Conservation (phyloP, 2,888 invertebrate genomes). For the Antitype chi region DNA sequence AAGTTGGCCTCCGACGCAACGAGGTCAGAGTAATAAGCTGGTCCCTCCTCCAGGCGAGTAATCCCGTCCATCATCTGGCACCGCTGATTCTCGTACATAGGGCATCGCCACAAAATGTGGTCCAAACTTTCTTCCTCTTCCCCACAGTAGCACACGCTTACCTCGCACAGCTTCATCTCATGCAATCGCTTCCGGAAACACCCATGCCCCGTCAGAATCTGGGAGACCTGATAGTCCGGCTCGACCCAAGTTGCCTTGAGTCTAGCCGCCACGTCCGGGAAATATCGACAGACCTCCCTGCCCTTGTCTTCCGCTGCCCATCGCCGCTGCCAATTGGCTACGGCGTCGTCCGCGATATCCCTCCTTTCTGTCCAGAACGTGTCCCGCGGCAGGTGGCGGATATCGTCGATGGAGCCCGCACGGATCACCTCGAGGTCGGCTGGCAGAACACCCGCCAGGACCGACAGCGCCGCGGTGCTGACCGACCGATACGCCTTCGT, state of each 20-base stretch:
- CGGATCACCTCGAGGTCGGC: conserved; percentile 54
- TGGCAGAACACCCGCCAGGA: conserved; percentile 47
- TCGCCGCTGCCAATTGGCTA: conserved; percentile 53
- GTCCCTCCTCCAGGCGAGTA: no score
- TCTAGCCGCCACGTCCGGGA: conserved; percentile 60
- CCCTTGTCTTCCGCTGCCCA: conserved; percentile 52
- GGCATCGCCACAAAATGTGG: conserved; percentile 35
- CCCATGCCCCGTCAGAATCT: conserved; percentile 62
- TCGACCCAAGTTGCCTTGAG: conserved; percentile 53
- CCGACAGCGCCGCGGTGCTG: conserved; percentile 39
- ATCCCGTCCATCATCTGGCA: no score
- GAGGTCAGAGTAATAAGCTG: no score
- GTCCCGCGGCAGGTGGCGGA: background rate
- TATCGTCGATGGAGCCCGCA: conserved; percentile 25
- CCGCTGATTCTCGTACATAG: conserved; percentile 27
- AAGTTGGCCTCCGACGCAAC: no score
- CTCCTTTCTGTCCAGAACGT: background rate
- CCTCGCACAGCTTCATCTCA: conserved; percentile 43
- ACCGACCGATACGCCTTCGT: conserved; percentile 49
- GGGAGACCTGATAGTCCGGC: conserved; percentile 60
- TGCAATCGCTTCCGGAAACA: conserved; percentile 53
- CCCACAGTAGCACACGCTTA: conserved; percentile 15
- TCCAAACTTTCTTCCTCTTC: conserved; percentile 15
- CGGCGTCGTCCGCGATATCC: background rate
- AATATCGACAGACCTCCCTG: conserved; percentile 57